Base-by-base conservation (phyloP, 2,797 vertebrate genomes). In the Psittacula derbiana region DNA sequence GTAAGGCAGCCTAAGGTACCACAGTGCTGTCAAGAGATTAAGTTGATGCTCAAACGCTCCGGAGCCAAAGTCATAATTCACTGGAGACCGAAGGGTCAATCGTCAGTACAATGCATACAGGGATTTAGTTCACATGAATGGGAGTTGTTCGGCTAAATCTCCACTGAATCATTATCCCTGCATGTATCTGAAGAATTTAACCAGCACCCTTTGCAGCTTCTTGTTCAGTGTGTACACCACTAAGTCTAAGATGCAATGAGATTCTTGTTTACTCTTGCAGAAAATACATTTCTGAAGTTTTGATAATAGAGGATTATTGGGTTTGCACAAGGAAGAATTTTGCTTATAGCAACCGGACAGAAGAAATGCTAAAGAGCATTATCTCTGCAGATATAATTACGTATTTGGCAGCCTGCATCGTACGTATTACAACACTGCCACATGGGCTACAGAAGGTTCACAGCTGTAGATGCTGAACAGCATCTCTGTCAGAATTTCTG, bases 151-250 rank as follows among this genome's bases (percentile, higher is more conserved):
- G 78, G 86, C 74, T 88, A 90, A 92, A 89, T 81, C 91, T 90
- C 69, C 43, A 84, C 57, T 16, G 83, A 94, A 94, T 92, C 67
- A 74, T 96, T 82, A 93, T 90, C 90, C 90, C 94, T 74, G 52
- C 86, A 73, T 52, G n/a, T 87, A 84, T 88, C 86, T 43, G 66
- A 94, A 88, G 96, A 96, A 96, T 97, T 95, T 92, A 93, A 88
- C 85, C 86, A 88, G 94, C 69, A 80, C 79, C 49, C 81, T 92
- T 83, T 94, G 89, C 87, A 89, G 72, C 69, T 65, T 89, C 94
- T 93, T 78, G 80, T 93, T 95, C 65, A 43, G 55, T 24, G 31
- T 72, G 83, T 70, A 46, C 47, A 86, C 70, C 2, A 2, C 66
- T 66, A 71, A 78, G 53, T 47, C 94, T 55, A 87, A 89, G 81